phyloP scores from a whole-genome alignment of 1,140 invertebrate species.

The Drosophila quadrilineata region DNA sequence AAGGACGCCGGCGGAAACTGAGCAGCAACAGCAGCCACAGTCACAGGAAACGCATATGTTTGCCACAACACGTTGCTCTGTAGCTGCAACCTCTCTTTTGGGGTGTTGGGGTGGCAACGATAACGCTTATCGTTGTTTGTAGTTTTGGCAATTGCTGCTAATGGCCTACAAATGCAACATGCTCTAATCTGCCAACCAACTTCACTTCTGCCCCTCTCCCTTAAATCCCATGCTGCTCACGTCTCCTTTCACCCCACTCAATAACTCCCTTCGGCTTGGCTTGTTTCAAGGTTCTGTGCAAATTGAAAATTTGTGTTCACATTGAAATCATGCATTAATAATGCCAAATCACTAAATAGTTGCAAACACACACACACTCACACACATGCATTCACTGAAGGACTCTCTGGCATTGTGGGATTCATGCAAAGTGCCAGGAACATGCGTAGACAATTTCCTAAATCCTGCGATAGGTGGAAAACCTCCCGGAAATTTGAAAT shows the following conservation, averaged over 20 bases:
- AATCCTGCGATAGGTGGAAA: constrained; percentile 24
- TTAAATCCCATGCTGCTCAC: too few species aligned
- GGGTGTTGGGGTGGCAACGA: constrained; percentile 6
- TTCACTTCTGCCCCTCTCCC: too few species aligned
- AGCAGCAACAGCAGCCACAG: constrained; percentile 12
- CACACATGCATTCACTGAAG: constrained; percentile 5
- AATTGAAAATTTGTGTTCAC: constrained; percentile 74
- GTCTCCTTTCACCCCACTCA: too few species aligned
- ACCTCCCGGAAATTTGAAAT: constrained; percentile 72
- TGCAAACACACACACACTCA: constrained; percentile 16
- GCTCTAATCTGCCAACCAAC: constrained; percentile 34
- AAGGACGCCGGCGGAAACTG: constrained; percentile 33
- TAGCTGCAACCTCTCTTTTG: too few species aligned
- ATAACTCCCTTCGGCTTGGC: background rate
- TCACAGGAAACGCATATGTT: constrained; percentile 42
- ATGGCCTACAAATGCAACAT: constrained; percentile 25
- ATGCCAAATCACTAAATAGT: constrained; percentile 66
- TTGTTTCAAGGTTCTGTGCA: constrained; percentile 32
- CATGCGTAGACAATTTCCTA: constrained; percentile 77
- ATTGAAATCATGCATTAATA: constrained; percentile 69
- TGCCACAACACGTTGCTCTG: too few species aligned
- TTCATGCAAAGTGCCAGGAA: constrained; percentile 63
- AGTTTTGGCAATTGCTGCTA: constrained; percentile 29
- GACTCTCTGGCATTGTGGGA: too few species aligned
- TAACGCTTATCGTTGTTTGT: constrained; percentile 38